Conservation (phyloP, 2,113 vertebrate species). For the Coptodon rendalli region DNA sequence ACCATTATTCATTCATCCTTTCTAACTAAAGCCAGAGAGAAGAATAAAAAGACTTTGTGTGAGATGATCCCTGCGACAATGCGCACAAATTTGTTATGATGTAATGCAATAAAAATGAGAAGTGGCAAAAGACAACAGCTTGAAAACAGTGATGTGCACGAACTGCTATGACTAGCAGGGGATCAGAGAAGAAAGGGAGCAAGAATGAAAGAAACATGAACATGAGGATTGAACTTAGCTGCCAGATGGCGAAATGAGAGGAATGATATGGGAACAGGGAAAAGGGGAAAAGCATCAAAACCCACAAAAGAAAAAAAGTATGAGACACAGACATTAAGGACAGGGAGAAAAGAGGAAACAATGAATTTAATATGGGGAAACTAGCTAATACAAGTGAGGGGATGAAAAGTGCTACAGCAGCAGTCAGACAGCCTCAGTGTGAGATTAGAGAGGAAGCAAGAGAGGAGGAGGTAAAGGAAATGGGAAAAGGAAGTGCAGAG, state of each 20-base stretch:
- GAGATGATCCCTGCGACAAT: background rate
- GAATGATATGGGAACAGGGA: background rate
- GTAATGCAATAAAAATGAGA: background rate
- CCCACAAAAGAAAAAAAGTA: background rate
- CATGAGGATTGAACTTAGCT: background rate
- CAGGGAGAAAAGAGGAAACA: background rate
- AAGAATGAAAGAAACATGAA: background rate
- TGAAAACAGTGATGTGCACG: background rate
- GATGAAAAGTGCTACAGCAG: constrained; percentile 31
- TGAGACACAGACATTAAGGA: background rate
- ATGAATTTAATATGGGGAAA: constrained; percentile 23
- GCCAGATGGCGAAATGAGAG: background rate
- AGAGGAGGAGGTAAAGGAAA: constrained; percentile 20
- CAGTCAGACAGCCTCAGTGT: constrained; percentile 11
- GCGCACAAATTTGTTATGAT: background rate
- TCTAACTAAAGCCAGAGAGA: background rate
- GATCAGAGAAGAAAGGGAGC: background rate
- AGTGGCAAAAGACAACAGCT: background rate
- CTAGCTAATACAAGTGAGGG: constrained; percentile 16
- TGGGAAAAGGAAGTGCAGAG: constrained; percentile 30
- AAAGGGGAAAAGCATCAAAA: background rate
- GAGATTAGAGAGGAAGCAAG: constrained; percentile 45
- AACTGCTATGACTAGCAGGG: background rate
- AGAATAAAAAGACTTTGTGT: background rate
- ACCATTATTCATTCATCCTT: background rate